Conservation (phyloP, 2,113 vertebrate species). For the Dicaeum eximium region DNA sequence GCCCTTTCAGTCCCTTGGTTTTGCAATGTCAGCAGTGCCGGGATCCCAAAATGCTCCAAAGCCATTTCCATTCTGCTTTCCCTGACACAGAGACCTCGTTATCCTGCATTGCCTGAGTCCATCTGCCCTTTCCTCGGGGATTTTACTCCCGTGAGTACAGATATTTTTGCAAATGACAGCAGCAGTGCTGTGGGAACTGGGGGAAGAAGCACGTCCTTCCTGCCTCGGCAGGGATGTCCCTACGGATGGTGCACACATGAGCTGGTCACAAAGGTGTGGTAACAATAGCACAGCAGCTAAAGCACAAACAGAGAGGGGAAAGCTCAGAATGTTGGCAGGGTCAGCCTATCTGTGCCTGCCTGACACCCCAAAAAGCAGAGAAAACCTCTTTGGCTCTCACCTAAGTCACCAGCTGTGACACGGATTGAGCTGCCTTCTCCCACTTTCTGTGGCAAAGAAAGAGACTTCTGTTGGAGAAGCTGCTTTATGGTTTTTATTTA, state of each 20-base stretch:
- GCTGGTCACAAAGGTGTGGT: not conserved
- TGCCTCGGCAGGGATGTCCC: fast-evolving
- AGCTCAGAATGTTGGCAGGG: not conserved
- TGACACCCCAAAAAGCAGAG: not conserved
- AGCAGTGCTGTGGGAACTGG: not conserved
- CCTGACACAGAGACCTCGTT: not conserved
- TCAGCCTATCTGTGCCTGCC: not conserved
- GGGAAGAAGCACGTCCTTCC: not conserved
- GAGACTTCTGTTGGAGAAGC: not conserved
- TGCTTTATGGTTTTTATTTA: not conserved
- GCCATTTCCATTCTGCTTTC: not conserved
- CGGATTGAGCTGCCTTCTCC: not conserved
- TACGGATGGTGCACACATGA: fast-evolving
- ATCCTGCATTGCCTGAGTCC: not conserved
- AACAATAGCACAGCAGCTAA: not conserved
- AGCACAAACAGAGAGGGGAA: not conserved
- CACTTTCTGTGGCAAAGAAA: not conserved
- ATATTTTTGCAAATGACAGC: not conserved
- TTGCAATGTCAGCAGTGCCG: not conserved
- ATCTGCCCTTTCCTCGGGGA: not conserved
- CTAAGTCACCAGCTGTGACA: not conserved
- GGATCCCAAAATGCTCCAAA: not conserved
- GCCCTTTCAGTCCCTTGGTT: not conserved
- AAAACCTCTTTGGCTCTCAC: not conserved
- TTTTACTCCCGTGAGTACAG: not conserved